Percentiles rank a stretch among this genome's conserved stretches.
Evolutionary conservation across 1,140 invertebrate species (phyloP).

Genomic region (Vollenhovia emeryi): DNA sequence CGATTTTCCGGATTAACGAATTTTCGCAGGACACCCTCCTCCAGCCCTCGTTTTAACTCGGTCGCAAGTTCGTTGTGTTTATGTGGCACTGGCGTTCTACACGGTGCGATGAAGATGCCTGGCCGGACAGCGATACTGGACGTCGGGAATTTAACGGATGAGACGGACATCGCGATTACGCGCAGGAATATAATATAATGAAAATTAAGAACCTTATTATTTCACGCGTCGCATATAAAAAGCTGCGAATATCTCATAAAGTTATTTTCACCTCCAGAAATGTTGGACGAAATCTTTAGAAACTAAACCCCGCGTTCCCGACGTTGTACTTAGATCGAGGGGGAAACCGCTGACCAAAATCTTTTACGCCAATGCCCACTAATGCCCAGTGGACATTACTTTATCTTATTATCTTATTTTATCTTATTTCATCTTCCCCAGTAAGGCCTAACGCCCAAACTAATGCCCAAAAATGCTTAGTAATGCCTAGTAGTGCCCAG

Average conservation of each 20-base stretch:
- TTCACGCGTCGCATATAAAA: neutral
- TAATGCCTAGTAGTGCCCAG: too few species aligned
- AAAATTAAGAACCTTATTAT: neutral
- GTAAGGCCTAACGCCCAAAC: too few species aligned
- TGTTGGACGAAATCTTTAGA: neutral
- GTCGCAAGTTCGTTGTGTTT: conserved; percentile 25
- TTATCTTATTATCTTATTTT: too few species aligned
- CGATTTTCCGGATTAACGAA: conserved; percentile 53
- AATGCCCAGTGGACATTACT: too few species aligned
- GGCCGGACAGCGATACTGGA: conserved; percentile 1
- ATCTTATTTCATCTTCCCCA: too few species aligned
- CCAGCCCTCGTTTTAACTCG: neutral
- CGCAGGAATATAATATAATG: neutral
- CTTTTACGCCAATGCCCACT: too few species aligned
- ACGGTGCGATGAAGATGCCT: neutral
- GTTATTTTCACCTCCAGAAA: neutral
- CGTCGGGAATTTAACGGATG: neutral
- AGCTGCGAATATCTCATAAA: neutral
- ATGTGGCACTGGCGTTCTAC: conserved; percentile 23
- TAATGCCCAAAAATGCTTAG: too few species aligned
- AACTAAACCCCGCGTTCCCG: neutral
- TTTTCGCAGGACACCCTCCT: neutral
- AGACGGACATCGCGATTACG: neutral
- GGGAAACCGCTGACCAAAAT: too few species aligned
- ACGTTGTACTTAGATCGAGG: too few species aligned